These are phyloP conservation scores for Eurystomus gularis DNA, from an alignment of 2,113 vertebrate genomes.

Conservation along the genomic window DNA sequence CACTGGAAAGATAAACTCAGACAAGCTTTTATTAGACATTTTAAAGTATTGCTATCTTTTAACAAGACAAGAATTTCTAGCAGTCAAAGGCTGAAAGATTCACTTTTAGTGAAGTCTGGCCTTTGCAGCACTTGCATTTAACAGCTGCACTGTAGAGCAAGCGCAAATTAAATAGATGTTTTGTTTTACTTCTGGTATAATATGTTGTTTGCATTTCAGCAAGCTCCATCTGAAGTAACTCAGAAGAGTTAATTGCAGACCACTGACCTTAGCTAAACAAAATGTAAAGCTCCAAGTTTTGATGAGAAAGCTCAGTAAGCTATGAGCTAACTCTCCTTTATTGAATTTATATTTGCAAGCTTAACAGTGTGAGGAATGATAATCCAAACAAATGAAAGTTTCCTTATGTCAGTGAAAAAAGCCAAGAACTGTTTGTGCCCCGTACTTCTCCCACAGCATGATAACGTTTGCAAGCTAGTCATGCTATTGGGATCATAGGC, in stretches of 20 bases:
- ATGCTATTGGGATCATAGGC: background rate
- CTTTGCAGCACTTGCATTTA: background rate
- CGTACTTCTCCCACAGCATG: background rate
- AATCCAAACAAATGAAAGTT: constrained; percentile 56
- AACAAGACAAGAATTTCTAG: background rate
- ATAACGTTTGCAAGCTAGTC: background rate
- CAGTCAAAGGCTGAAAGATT: background rate
- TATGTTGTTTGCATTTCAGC: background rate
- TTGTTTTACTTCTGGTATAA: background rate
- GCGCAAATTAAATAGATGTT: background rate
- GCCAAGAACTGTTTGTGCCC: constrained; percentile 11
- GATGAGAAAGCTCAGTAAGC: constrained; percentile 25
- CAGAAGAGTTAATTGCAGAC: constrained; percentile 20
- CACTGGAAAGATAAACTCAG: background rate
- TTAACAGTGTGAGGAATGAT: constrained; percentile 25
- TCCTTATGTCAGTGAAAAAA: constrained; percentile 12
- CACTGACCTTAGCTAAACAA: constrained; percentile 19
- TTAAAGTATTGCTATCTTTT: background rate
- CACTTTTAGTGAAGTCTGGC: background rate
- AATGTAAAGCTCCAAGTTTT: constrained; percentile 27
- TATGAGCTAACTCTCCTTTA: constrained; percentile 13
- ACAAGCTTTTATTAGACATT: background rate
- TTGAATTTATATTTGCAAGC: constrained; percentile 40
- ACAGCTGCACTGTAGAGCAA: background rate
- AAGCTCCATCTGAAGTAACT: constrained; percentile 1